Conservation (phyloP, 2,113 vertebrate genomes). For the Oxygymnocypris stewartii region DNA sequence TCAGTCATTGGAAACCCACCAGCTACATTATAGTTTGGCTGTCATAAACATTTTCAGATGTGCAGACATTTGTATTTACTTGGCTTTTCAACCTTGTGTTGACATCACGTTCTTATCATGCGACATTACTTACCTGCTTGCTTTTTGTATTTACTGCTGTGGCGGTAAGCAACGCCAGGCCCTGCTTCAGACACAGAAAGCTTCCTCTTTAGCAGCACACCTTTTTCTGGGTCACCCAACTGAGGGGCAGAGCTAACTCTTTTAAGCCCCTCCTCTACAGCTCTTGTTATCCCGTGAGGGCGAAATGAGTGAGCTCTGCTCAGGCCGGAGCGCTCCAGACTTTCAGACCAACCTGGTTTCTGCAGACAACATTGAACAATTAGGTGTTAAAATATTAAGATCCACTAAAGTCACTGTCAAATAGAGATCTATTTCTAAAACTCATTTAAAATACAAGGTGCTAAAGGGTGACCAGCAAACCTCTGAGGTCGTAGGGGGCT, state of each 20-base stretch:
- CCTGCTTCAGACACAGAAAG: conserved; percentile 84
- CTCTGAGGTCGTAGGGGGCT: conserved; percentile 54
- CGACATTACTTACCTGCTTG: conserved; percentile 73
- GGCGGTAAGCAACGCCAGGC: conserved; percentile 70
- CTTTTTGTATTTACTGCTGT: conserved; percentile 86
- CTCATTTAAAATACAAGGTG: not conserved
- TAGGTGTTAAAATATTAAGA: not conserved
- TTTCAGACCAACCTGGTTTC: conserved; percentile 69
- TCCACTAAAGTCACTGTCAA: not conserved
- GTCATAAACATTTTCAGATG: not conserved
- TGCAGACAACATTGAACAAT: conserved; percentile 59
- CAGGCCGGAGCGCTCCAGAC: conserved; percentile 73
- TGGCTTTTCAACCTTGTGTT: not conserved
- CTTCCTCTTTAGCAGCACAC: conserved; percentile 88
- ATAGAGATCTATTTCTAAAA: not conserved
- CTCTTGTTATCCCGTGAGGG: conserved; percentile 63
- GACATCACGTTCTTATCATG: not conserved
- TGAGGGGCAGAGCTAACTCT: conserved; percentile 88
- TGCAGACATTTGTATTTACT: not conserved
- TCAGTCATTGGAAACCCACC: not conserved
- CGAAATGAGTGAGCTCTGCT: conserved; percentile 79
- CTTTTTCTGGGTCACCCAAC: conserved; percentile 82
- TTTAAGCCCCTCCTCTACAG: conserved; percentile 83
- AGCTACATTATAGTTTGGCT: not conserved
- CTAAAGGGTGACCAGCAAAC: conserved; percentile 45